Evolutionary conservation across 2,113 vertebrate genomes (phyloP).

Genomic region (Pachypanchax playfairii): DNA sequence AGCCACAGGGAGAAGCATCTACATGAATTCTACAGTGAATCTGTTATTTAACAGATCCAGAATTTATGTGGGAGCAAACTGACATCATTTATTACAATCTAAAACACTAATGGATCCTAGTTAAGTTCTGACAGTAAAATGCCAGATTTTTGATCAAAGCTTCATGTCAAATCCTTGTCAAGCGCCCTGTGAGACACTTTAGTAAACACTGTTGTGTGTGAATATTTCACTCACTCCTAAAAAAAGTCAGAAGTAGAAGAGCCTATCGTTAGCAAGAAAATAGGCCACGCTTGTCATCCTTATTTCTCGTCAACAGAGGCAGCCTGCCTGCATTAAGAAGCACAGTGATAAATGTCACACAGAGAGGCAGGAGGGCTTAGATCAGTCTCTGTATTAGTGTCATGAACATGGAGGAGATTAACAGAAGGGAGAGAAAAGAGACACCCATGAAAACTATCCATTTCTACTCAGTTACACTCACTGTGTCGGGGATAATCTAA

Average conservation of each 20-base stretch:
- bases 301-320: constrained; percentile 61
- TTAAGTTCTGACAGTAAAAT: constrained; percentile 18
- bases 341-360: constrained; percentile 65
- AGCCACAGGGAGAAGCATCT: not conserved
- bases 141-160: constrained; percentile 34
- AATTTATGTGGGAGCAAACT: not conserved
- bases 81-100: constrained; percentile 24
- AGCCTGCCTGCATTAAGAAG: constrained; percentile 61
- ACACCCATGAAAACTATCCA: constrained; percentile 38
- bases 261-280: constrained; percentile 57
- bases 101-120: constrained; percentile 25
- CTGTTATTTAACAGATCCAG: constrained; percentile 12
- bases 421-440: constrained; percentile 8
- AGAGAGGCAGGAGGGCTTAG: constrained; percentile 65
- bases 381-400: constrained; percentile 74
- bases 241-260: constrained; percentile 16
- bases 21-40: constrained; percentile 10
- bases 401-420: constrained; percentile 71
- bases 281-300: constrained; percentile 66
- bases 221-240: not conserved
- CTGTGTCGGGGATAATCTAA: constrained; percentile 55
- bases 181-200: constrained; percentile 19
- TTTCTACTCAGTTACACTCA: constrained; percentile 35
- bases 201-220: constrained; percentile 37
- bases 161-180: constrained; percentile 29